These are phyloP conservation scores for Aphelinus certus DNA, from an alignment of 1,140 invertebrate species.

Conservation along the genomic window DNA sequence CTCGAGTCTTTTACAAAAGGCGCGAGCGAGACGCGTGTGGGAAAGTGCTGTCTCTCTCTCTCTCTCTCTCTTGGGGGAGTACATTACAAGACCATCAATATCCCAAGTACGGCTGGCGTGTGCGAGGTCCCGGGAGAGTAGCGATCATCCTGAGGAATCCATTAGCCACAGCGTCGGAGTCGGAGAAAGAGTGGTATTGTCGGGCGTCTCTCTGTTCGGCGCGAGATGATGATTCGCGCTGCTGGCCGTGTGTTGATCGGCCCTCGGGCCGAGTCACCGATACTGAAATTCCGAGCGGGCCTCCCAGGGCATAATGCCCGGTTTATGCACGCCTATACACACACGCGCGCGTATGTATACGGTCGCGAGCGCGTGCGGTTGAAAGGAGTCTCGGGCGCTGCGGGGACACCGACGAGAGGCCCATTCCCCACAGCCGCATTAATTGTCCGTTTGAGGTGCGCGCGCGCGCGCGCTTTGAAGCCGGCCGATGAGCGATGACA, in stretches of 20 bases:
- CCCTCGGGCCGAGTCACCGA: not conserved
- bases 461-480: too few species aligned
- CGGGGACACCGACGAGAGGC: constrained; percentile 4
- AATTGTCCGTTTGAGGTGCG: constrained; percentile 7
- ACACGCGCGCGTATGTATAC: too few species aligned
- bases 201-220: too few species aligned
- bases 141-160: not conserved
- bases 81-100: too few species aligned
- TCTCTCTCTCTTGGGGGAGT: too few species aligned
- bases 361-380: too few species aligned
- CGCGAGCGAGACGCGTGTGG: too few species aligned
- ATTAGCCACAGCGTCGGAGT: not conserved
- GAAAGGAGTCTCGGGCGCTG: not conserved
- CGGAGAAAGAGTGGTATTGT: constrained; percentile 18
- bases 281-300: constrained; percentile 4
- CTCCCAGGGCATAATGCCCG: constrained; percentile 2
- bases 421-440: not conserved
- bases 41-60: too few species aligned
- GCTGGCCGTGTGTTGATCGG: constrained; percentile 14
- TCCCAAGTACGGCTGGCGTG: too few species aligned
- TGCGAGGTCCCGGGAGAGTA: too few species aligned
- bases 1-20: too few species aligned
- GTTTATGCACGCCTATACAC: not conserved
- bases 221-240: constrained; percentile 25
- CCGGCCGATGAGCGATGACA: constrained; percentile 19